Evolutionary conservation across 2,113 vertebrate genomes (phyloP).

Genomic region (Narcine bancroftii): DNA sequence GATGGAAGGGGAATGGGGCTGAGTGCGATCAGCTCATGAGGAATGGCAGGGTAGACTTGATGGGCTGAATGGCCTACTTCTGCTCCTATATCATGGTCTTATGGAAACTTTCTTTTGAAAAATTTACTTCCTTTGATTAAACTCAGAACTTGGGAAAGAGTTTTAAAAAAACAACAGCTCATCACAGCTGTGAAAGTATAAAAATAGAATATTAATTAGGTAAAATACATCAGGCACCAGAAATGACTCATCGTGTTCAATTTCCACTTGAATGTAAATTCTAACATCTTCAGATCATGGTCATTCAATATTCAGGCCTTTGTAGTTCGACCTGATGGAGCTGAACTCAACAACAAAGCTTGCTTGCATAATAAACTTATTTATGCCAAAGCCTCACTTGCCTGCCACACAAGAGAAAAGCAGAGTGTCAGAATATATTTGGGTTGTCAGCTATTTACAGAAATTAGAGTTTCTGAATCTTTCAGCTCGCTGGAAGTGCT

Average conservation of each 20-base stretch:
- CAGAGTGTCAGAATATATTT: conserved; percentile 42
- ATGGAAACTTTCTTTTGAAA: neutral
- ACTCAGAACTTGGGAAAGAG: conserved; percentile 26
- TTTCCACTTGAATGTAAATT: conserved; percentile 56
- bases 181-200: conserved; percentile 45
- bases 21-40: too few species aligned
- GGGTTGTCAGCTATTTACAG: conserved; percentile 33
- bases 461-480: conserved; percentile 17
- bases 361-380: conserved; percentile 42
- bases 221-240: conserved; percentile 45
- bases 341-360: conserved; percentile 55
- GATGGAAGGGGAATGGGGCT: too few species aligned
- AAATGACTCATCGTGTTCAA: conserved; percentile 48
- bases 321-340: conserved; percentile 55
- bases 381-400: conserved; percentile 48
- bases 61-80: too few species aligned
- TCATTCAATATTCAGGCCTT: conserved; percentile 50
- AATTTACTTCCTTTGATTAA: conserved; percentile 47
- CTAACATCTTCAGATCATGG: conserved; percentile 42
- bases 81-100: too few species aligned
- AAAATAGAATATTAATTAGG: conserved; percentile 42
- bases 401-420: conserved; percentile 50
- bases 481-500: too few species aligned
- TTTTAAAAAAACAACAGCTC: conserved; percentile 39
- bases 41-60: too few species aligned